Percentiles rank a stretch among this genome's conserved stretches.
These are phyloP conservation scores for Sylvia atricapilla DNA, from an alignment of 2,113 vertebrate genomes.

Conservation along the genomic window DNA sequence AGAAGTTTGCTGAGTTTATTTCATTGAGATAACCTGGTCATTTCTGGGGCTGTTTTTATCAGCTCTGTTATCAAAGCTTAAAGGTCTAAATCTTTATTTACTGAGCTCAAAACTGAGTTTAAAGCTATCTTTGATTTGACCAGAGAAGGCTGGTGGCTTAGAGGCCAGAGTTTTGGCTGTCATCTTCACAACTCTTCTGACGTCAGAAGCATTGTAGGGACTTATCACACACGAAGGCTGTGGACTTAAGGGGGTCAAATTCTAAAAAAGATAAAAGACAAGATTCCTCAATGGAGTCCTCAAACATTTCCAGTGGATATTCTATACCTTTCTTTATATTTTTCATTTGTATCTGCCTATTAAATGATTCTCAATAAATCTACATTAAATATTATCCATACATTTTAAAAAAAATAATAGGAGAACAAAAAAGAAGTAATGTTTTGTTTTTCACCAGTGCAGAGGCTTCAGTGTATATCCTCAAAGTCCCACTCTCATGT, in stretches of 20 bases:
- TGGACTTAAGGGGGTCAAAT: neutral
- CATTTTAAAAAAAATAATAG: neutral
- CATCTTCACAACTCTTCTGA: neutral
- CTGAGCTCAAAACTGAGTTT: neutral
- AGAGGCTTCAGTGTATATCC: neutral
- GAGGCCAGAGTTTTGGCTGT: neutral
- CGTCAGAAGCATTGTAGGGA: neutral
- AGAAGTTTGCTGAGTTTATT: neutral
- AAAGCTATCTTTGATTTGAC: neutral
- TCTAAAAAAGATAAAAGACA: neutral
- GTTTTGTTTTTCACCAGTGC: neutral
- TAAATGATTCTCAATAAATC: neutral
- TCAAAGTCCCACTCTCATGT: neutral
- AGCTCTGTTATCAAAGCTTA: neutral
- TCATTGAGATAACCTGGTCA: neutral
- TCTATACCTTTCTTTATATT: neutral
- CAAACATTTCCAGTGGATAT: neutral
- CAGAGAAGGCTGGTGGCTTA: neutral
- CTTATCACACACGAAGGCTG: neutral
- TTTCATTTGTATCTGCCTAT: neutral
- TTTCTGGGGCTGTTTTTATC: neutral
- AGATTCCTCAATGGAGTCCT: neutral
- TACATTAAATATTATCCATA: neutral
- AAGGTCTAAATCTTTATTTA: neutral
- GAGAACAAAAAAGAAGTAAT: neutral